A percentile compares a stretch with the other conserved stretches of the same genome.
Conservation (phyloP, 1,140 invertebrate genomes). For the Panulirus ornatus region DNA sequence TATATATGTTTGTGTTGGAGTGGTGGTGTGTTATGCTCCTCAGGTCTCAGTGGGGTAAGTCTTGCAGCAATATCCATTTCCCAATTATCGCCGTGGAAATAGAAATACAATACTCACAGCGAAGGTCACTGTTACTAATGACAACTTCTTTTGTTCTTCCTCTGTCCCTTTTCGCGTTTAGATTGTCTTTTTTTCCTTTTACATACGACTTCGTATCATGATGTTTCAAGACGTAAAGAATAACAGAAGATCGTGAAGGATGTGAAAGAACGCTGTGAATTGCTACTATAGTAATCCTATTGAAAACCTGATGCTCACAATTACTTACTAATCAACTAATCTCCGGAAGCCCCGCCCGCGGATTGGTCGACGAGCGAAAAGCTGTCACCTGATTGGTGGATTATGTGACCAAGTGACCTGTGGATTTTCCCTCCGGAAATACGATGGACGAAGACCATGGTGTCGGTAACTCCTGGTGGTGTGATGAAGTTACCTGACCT, state of each 20-base stretch:
- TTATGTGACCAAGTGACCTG: slow-evolving; percentile 46
- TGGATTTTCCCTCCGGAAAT: slow-evolving; percentile 54
- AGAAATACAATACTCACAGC: slow-evolving; percentile 29
- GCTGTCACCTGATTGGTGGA: slow-evolving; percentile 60
- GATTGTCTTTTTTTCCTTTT: not conserved
- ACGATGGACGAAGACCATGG: not conserved
- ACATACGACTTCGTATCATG: not conserved
- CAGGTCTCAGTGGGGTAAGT: not conserved
- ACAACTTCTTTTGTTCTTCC: slow-evolving; percentile 26
- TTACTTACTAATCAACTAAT: slow-evolving; percentile 60
- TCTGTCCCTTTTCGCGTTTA: not conserved
- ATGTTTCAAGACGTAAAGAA: not conserved
- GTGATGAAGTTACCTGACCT: not conserved
- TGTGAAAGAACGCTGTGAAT: not conserved
- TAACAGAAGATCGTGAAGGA: not conserved
- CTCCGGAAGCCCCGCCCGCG: slow-evolving; percentile 30
- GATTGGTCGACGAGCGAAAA: slow-evolving; percentile 45
- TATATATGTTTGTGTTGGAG: not conserved
- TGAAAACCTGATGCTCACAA: slow-evolving; percentile 59
- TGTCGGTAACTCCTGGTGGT: slow-evolving; percentile 1
- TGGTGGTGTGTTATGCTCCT: not conserved
- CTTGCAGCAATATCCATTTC: slow-evolving; percentile 18
- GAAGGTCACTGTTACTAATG: slow-evolving; percentile 29
- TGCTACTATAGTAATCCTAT: slow-evolving; percentile 40
- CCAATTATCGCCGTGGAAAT: slow-evolving; percentile 48